Evolutionary conservation across 2,797 vertebrate species (phyloP).

Genomic region (Martes flavigula): DNA sequence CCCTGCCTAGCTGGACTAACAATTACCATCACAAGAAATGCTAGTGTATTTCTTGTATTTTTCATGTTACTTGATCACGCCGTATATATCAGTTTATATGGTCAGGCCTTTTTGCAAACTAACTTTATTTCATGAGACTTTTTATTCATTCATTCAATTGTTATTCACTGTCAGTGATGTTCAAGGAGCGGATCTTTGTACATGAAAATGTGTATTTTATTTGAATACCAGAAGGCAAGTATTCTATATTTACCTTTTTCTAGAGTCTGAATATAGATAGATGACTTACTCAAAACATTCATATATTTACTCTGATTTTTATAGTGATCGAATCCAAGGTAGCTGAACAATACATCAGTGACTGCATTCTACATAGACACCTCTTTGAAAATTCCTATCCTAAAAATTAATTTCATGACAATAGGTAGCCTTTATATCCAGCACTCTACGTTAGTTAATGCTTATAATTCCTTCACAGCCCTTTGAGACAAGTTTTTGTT

Average conservation of each 20-base stretch:
- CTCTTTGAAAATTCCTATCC: background rate
- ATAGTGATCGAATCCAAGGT: background rate
- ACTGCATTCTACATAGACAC: background rate
- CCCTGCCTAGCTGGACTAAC: background rate
- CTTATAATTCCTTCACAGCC: background rate
- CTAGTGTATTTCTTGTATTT: background rate
- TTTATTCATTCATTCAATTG: background rate
- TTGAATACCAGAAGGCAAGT: background rate
- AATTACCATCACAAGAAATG: background rate
- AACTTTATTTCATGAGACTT: background rate
- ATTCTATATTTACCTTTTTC: background rate
- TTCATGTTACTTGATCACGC: background rate
- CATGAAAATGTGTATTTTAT: conserved; percentile 8
- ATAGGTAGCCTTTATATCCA: background rate
- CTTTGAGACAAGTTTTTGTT: background rate
- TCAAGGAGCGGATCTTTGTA: background rate
- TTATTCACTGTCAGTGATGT: background rate
- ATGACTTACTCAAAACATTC: background rate
- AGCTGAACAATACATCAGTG: background rate
- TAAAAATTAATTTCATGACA: background rate
- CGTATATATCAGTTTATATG: background rate
- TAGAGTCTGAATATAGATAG: background rate
- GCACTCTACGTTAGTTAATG: background rate
- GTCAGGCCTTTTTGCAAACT: background rate
- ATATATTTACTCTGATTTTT: conserved; percentile 34